Percentiles rank a stretch among this genome's conserved stretches.
These are phyloP conservation scores for Lycocorax pyrrhopterus DNA, from an alignment of 2,113 vertebrate species.

Conservation along the genomic window DNA sequence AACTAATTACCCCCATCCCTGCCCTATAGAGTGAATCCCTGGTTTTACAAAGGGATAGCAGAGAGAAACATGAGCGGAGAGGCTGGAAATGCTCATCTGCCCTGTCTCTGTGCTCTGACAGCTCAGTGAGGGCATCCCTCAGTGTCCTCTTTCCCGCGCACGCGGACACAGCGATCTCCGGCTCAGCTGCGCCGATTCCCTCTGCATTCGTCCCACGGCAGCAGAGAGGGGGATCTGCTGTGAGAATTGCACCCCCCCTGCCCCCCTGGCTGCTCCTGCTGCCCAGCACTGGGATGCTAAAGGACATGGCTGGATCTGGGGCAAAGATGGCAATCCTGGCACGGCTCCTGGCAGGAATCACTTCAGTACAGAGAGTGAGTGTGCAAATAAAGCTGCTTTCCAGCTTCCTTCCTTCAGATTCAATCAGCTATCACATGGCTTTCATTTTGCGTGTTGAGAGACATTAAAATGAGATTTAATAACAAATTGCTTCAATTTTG, in stretches of 20 bases:
- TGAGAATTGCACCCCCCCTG: neutral
- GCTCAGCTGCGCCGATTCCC: neutral
- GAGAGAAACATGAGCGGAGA: neutral
- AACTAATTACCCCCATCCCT: neutral
- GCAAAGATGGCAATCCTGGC: neutral
- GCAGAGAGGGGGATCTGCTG: neutral
- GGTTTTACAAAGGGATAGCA: neutral
- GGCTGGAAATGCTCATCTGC: neutral
- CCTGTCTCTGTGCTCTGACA: neutral
- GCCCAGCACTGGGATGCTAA: neutral
- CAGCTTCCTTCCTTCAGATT: neutral
- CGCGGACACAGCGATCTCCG: fast-evolving
- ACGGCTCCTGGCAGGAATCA: neutral
- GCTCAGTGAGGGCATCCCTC: neutral
- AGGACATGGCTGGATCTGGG: neutral
- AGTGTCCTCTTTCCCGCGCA: neutral
- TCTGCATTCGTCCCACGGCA: neutral
- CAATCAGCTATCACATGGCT: constrained; percentile 9
- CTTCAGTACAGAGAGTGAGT: neutral
- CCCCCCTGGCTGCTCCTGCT: neutral
- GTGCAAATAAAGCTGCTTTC: neutral
- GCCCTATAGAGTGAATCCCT: neutral
- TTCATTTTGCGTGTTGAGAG: neutral
- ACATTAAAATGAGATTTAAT: constrained; percentile 33
- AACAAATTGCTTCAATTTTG: constrained; percentile 37